phyloP scores from a whole-genome alignment of 2,113 vertebrate genomes.

The Anser cygnoides region DNA sequence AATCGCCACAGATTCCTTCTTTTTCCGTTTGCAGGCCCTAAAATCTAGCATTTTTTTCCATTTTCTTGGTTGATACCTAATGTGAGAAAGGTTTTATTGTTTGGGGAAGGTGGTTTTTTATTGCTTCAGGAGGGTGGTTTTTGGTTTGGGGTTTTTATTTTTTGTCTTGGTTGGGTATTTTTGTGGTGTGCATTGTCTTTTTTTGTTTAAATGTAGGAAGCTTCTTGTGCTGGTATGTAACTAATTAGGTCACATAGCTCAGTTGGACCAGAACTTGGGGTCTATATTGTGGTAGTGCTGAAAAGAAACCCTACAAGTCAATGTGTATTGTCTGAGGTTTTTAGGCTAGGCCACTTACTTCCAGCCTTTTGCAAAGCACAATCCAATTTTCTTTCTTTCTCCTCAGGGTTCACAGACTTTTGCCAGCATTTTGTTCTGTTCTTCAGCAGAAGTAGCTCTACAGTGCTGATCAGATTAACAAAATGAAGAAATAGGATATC shows the following conservation, averaged over 20 bases:
- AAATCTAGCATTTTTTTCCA: not conserved
- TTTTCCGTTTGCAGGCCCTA: not conserved
- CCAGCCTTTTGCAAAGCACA: not conserved
- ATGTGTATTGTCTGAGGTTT: not conserved
- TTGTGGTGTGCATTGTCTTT: not conserved
- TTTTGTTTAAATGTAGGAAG: not conserved
- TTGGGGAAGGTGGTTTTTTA: not conserved
- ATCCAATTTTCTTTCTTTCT: not conserved
- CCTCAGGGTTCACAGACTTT: not conserved
- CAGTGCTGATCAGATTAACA: not conserved
- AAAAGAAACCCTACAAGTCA: not conserved
- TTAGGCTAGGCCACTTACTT: not conserved
- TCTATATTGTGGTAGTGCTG: not conserved
- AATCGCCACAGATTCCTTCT: not conserved
- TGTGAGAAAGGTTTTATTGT: not conserved
- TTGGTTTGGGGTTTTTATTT: not conserved
- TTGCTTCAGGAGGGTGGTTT: not conserved
- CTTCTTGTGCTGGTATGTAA: not conserved
- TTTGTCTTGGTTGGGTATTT: not conserved
- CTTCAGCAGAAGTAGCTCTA: not conserved
- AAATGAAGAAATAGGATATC: slow-evolving; percentile 4
- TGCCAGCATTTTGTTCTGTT: slow-evolving; percentile 3
- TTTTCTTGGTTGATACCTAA: not conserved
- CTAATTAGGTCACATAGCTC: slow-evolving; percentile 6
- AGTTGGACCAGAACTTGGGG: not conserved